Conservation (phyloP, 2,888 invertebrate genomes). For the Pyrrhosoma nymphula region DNA sequence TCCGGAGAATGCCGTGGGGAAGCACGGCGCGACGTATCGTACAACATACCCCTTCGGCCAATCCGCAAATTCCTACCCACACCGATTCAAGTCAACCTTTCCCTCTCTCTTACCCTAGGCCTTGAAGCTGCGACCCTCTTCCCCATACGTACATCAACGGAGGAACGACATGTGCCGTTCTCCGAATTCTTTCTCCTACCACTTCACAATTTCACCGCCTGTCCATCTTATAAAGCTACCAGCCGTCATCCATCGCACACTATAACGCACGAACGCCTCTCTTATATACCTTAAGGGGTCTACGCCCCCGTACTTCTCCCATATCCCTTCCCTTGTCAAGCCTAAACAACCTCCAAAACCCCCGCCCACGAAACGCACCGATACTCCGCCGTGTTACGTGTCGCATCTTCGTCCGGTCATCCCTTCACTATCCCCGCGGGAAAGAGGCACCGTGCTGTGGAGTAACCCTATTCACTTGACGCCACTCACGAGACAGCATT, state of each 20-base stretch:
- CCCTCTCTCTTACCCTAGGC: background rate
- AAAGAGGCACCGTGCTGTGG: background rate
- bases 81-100: background rate
- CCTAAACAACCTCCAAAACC: background rate
- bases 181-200: background rate
- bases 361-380: background rate
- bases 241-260: background rate
- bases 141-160: background rate
- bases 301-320: no score
- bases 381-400: background rate
- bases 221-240: background rate
- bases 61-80: no score
- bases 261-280: background rate
- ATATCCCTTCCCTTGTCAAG: background rate
- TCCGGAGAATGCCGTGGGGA: no score
- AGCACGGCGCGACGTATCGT: background rate
- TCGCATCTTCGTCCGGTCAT: background rate
- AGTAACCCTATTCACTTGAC: no score
- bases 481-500: no score
- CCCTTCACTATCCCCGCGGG: background rate
- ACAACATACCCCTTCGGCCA: background rate
- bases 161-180: background rate
- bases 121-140: background rate
- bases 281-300: background rate
- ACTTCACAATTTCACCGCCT: background rate